Evolutionary conservation across 2,888 invertebrate genomes (phyloP).

Genomic region (Heliconius sara): DNA sequence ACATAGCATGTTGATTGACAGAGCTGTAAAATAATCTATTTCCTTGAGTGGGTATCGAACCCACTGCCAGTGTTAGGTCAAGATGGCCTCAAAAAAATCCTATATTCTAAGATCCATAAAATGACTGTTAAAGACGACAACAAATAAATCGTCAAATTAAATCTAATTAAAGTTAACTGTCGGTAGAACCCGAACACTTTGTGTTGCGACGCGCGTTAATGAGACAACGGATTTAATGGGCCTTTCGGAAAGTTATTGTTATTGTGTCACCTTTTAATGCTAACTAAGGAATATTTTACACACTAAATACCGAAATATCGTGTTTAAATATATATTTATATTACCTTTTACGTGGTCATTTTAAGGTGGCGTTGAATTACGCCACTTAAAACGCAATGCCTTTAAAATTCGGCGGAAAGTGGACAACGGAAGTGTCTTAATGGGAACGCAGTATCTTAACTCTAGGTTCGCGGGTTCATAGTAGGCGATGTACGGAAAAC

Average conservation of each 20-base stretch:
- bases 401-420: background rate
- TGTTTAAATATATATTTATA: background rate
- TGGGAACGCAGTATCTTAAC: too few relatives aligned
- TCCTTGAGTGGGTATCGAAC: too few relatives aligned
- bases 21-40: too few relatives aligned
- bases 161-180: conserved; percentile 55
- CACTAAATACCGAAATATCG: conserved; percentile 26
- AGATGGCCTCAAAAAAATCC: background rate
- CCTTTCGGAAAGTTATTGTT: conserved; percentile 56
- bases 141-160: conserved; percentile 77
- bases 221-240: conserved; percentile 70
- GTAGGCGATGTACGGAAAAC: too few relatives aligned
- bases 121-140: conserved; percentile 52
- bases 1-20: too few relatives aligned
- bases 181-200: conserved; percentile 41
- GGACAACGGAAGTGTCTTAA: background rate
- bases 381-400: background rate
- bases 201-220: conserved; percentile 60
- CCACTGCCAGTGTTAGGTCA: too few relatives aligned
- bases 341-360: too few relatives aligned
- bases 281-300: conserved; percentile 23
- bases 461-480: too few relatives aligned
- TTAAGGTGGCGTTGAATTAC: background rate
- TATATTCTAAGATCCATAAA: conserved; percentile 35
- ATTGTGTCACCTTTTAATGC: conserved; percentile 51